These are phyloP conservation scores for Cardiocondyla obscurior DNA, from an alignment of 1,140 invertebrate genomes.

Conservation along the genomic window DNA sequence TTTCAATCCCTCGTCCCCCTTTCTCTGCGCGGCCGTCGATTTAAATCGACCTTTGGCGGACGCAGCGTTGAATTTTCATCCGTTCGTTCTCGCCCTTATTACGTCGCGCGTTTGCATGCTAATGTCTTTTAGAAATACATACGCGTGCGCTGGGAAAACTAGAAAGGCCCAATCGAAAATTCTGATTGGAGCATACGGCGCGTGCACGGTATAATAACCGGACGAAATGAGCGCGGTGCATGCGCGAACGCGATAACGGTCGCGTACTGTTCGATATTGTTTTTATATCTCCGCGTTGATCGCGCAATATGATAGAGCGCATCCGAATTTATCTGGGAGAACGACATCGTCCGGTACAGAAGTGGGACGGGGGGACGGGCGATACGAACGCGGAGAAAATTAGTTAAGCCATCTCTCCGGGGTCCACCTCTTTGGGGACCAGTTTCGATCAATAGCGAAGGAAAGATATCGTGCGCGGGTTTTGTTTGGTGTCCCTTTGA, in stretches of 20 bases:
- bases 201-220: background rate
- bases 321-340: constrained; percentile 51
- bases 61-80: background rate
- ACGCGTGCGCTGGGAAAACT: constrained; percentile 2
- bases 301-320: constrained; percentile 13
- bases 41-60: constrained; percentile 16
- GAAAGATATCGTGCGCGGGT: constrained; percentile 9
- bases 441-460: constrained; percentile 47
- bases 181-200: background rate
- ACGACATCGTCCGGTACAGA: constrained; percentile 1
- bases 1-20: background rate
- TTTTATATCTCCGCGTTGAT: constrained; percentile 44
- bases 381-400: constrained; percentile 53
- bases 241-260: background rate
- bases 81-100: background rate
- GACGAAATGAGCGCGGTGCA: background rate
- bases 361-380: background rate
- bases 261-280: background rate
- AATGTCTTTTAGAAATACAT: too few species aligned
- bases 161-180: background rate
- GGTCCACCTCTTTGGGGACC: background rate
- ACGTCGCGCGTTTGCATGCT: background rate
- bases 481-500: constrained; percentile 11
- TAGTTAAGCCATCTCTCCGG: constrained; percentile 55
- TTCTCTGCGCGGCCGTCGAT: background rate